These are phyloP conservation scores for Drosophila parthenogenetica DNA, from an alignment of 2,888 invertebrate genomes.

Conservation along the genomic window DNA sequence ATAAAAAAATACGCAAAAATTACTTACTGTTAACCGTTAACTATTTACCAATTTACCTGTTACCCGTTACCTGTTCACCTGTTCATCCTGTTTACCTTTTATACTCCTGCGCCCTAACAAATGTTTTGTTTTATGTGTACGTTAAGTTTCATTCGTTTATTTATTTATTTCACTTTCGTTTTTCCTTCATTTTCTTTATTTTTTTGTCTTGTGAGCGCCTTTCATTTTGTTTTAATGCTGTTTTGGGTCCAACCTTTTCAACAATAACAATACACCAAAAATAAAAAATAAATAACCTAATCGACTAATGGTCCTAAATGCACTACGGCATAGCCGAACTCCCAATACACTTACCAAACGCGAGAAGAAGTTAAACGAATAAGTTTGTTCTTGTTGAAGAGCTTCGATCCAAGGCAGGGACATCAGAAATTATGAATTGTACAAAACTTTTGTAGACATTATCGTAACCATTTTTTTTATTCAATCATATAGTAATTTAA, in stretches of 20 bases:
- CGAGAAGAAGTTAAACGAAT: background rate
- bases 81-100: conserved; percentile 32
- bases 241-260: conserved; percentile 71
- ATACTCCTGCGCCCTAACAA: conserved; percentile 40
- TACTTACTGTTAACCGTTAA: conserved; percentile 72
- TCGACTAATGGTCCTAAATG: conserved; percentile 49
- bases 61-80: conserved; percentile 53
- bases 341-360: conserved; percentile 23
- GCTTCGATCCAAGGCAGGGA: conserved; percentile 52
- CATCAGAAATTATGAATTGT: conserved; percentile 66
- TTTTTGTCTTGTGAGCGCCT: conserved; percentile 73
- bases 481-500: conserved; percentile 70
- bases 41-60: conserved; percentile 58
- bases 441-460: conserved; percentile 38
- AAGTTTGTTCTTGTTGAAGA: conserved; percentile 3
- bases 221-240: conserved; percentile 74
- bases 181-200: conserved; percentile 3
- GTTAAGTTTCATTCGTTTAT: conserved; percentile 58
- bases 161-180: conserved; percentile 50
- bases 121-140: conserved; percentile 53
- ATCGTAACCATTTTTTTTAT: conserved; percentile 4
- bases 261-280: conserved; percentile 36
- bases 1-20: conserved; percentile 22
- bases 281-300: conserved; percentile 36
- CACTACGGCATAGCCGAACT: conserved; percentile 15